phyloP scores from a whole-genome alignment of 92 coral and sea anemone genomes.

The Phenganax stokvisi region DNA sequence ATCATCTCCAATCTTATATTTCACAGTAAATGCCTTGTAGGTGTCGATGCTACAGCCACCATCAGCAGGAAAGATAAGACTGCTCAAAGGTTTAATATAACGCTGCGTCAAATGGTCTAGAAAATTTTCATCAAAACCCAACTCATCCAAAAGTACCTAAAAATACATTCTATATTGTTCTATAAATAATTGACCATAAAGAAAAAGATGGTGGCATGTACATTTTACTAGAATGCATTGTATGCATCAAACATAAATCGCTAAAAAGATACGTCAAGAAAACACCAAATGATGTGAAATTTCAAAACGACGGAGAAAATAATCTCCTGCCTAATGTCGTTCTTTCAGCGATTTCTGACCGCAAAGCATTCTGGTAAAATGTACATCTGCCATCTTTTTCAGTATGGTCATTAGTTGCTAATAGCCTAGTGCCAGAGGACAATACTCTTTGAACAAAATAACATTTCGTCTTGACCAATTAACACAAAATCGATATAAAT shows the following conservation, averaged over 20 bases:
- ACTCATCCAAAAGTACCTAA: slow-evolving; percentile 79
- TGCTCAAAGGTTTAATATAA: slow-evolving; percentile 65
- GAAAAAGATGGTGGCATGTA: no score
- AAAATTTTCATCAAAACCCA: slow-evolving; percentile 79
- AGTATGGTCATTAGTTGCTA: no score
- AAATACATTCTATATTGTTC: not conserved
- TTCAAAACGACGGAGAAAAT: no score
- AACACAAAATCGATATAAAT: no score
- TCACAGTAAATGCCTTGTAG: slow-evolving; percentile 93
- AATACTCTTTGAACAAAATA: not conserved
- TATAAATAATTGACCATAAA: not conserved
- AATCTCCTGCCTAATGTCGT: no score
- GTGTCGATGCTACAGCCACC: slow-evolving; percentile 82
- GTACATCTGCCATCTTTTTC: no score
- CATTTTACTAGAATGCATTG: no score
- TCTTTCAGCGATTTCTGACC: no score
- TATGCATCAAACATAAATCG: no score
- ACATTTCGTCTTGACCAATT: not conserved
- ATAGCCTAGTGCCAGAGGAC: not conserved
- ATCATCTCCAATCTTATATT: slow-evolving; percentile 88
- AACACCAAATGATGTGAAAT: no score
- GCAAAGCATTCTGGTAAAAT: no score
- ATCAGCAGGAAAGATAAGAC: slow-evolving; percentile 69
- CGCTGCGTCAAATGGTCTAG: slow-evolving; percentile 65
- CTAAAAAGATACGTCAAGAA: no score